Evolutionary conservation across 2,888 invertebrate species (phyloP).

Genomic region (Sisyra nigra): DNA sequence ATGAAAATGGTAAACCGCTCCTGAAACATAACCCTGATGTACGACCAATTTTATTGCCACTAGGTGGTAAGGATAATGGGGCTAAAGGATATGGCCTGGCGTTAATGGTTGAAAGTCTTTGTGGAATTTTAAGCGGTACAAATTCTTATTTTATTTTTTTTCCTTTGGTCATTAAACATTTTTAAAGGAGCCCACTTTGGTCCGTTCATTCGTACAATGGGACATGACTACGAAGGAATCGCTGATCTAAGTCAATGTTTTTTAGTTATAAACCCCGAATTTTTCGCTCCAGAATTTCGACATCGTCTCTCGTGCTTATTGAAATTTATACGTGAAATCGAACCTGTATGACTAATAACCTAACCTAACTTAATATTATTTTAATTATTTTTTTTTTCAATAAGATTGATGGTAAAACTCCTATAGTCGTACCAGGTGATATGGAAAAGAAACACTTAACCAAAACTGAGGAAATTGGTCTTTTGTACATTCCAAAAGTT

Average conservation of each 20-base stretch:
- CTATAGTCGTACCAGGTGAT: slow-evolving; percentile 75
- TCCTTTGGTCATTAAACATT: too few relatives aligned
- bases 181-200: slow-evolving; percentile 48
- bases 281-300: slow-evolving; percentile 67
- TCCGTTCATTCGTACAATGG: slow-evolving; percentile 66
- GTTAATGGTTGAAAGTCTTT: slow-evolving; percentile 73
- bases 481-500: too few relatives aligned
- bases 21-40: too few relatives aligned
- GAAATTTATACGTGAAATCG: slow-evolving; percentile 43
- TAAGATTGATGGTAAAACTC: slow-evolving; percentile 33
- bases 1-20: too few relatives aligned
- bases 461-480: slow-evolving; percentile 46
- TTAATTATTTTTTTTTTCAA: slow-evolving; percentile 8
- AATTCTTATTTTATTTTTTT: too few relatives aligned
- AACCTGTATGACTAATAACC: slow-evolving; percentile 34
- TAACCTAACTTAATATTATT: not conserved
- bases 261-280: slow-evolving; percentile 67
- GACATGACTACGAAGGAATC: slow-evolving; percentile 35
- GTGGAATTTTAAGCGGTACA: slow-evolving; percentile 62
- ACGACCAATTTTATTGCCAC: slow-evolving; percentile 35
- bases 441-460: slow-evolving; percentile 56
- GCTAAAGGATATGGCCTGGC: slow-evolving; percentile 75
- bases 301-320: slow-evolving; percentile 57
- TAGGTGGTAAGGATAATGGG: slow-evolving; percentile 60
- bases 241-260: slow-evolving; percentile 85